Evolutionary conservation across 2,888 invertebrate genomes (phyloP).

Genomic region (Rhodophaea formosa): DNA sequence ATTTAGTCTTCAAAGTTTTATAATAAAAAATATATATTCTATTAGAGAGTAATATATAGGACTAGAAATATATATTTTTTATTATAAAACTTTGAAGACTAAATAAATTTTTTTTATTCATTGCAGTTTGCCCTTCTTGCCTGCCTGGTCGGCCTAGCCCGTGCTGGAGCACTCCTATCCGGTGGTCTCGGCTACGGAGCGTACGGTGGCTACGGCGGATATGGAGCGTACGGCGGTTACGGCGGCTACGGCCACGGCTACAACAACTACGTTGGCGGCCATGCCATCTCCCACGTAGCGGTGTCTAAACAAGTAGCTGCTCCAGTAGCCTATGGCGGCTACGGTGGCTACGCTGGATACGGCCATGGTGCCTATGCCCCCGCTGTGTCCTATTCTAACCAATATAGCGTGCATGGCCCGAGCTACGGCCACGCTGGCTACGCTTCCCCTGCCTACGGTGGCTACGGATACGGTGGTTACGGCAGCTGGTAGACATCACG

Average conservation of each 20-base stretch:
- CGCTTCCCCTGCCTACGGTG: constrained; percentile 16
- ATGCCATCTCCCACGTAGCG: constrained; percentile 40
- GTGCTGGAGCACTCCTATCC: no score
- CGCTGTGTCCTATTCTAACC: constrained; percentile 34
- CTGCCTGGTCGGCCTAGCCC: no score
- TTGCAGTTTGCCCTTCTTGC: no score
- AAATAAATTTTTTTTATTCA: no score
- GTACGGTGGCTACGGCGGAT: constrained; percentile 29
- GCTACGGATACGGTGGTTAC: constrained; percentile 14
- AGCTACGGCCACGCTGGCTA: constrained; percentile 18
- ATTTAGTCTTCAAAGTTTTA: no score
- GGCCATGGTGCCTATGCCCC: constrained; percentile 26
- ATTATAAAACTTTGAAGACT: no score
- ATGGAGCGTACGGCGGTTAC: constrained; percentile 24
- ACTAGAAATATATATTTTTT: no score
- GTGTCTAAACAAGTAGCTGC: constrained; percentile 37
- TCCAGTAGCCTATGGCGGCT: not conserved
- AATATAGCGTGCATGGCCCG: constrained; percentile 31
- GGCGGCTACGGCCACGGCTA: constrained; percentile 28
- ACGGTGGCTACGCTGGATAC: not conserved
- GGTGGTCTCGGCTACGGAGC: constrained; percentile 18
- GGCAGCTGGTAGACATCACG: constrained; percentile 9
- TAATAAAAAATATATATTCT: no score
- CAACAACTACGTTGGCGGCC: constrained; percentile 30
- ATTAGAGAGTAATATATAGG: no score